A percentile compares a stretch with the other conserved stretches of the same genome.
Conservation (phyloP, 2,888 invertebrate species). For the Leptinotarsa juncta region DNA sequence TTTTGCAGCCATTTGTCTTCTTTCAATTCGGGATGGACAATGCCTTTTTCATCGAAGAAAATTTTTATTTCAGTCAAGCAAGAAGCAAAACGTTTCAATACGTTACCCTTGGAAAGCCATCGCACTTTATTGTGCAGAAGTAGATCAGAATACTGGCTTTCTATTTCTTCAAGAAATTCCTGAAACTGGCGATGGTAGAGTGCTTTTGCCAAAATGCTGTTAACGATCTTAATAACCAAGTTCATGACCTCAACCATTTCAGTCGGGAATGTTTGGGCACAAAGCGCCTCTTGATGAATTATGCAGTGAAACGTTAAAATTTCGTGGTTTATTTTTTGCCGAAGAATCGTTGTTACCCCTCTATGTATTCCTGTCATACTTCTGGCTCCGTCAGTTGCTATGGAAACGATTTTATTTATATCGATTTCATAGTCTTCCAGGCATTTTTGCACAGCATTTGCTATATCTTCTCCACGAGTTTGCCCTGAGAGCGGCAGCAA, state of each 20-base stretch:
- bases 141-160: conserved; percentile 26
- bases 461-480: conserved; percentile 1
- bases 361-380: neutral
- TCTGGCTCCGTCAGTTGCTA: neutral
- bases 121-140: conserved; percentile 21
- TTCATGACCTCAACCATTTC: neutral
- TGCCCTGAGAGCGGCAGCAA: conserved; percentile 22
- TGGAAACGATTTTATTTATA: neutral
- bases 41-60: no score
- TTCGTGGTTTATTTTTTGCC: neutral
- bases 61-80: conserved; percentile 21
- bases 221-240: neutral
- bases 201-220: conserved; percentile 20
- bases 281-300: neutral
- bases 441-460: conserved; percentile 3
- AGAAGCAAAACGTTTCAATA: conserved; percentile 25
- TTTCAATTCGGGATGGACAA: no score
- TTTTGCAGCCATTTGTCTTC: conserved; percentile 9
- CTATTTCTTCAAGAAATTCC: conserved; percentile 25
- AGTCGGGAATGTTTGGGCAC: neutral
- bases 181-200: conserved; percentile 23
- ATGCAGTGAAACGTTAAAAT: neutral
- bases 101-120: conserved; percentile 26
- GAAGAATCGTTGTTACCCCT: neutral
- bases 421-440: neutral